Base-by-base conservation (phyloP, 1,140 invertebrate species). In the Globodera ellingtonae region DNA sequence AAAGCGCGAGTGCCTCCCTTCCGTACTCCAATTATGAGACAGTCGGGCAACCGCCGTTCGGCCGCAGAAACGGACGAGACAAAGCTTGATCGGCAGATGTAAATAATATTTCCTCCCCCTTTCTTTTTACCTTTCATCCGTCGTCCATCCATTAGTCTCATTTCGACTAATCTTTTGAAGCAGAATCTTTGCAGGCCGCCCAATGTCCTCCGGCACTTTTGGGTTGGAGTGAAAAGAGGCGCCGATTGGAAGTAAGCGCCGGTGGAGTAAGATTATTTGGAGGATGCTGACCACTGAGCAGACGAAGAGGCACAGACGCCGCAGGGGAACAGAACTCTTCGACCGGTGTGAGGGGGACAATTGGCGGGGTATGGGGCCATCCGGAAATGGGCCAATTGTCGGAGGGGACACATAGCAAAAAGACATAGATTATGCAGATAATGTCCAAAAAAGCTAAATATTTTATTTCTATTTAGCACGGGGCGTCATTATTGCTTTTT, bases 1-100 rank as follows among this genome's bases (percentile, higher is more conserved):
- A 91, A 85, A 15, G 91, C 91, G 65, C 91, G 80, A 4, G 91
- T 91, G 15, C 91, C 91, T 8, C 88, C 90, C 82, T 91, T 91
- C 13, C 90, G 83, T 5, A 89, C 90, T 47, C 91, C 91, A 62
- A 91, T 90, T 13, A 70, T 70, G 9, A 70, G 46, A 35, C 67
- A 70, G 67, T 70, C 67, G 24, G 67, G 67, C 67, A 70, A 18
- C 24, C 67, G 67, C 35, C 18, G 67, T 44, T 62, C 56, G 15
- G 56, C 56, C 10, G 6, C 56, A 62, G 56, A 13, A 62, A 62
- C 56, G 56, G 15, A 62, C 9, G 52, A 52, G 52, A 15, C 35
- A 35, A 35, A 35, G 35, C 35, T 35, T 52, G 52, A 52, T 52
- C 52, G 15, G 52, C 18, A 6, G 10, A 13, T 59, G 10, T 59